Evolutionary conservation across 2,888 invertebrate genomes (phyloP).

Genomic region (Xestia xanthographa): DNA sequence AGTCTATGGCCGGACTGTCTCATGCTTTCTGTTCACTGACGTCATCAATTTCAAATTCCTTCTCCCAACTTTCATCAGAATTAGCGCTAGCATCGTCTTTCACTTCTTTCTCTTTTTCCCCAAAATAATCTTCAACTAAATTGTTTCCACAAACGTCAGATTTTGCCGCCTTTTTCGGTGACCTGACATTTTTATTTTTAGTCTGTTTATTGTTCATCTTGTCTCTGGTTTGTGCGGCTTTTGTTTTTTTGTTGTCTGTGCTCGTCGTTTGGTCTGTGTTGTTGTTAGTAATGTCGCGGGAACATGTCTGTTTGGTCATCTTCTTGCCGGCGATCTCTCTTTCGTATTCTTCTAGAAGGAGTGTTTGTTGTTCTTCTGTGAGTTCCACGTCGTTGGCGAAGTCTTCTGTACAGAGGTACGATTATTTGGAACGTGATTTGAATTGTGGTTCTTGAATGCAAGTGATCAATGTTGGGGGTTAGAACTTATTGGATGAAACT

Average conservation of each 20-base stretch:
- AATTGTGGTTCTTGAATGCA: constrained; percentile 31
- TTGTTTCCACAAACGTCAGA: constrained; percentile 87
- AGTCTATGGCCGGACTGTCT: constrained; percentile 72
- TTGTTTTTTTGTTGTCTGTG: constrained; percentile 71
- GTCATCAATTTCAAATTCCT: constrained; percentile 90
- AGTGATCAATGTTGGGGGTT: constrained; percentile 18
- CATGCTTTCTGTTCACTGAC: constrained; percentile 79
- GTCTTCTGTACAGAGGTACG: constrained; percentile 88
- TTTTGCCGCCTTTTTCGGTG: constrained; percentile 81
- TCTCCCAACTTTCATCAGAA: constrained; percentile 91
- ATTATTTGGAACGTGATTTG: constrained; percentile 55
- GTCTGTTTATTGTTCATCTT: constrained; percentile 75
- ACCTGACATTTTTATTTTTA: constrained; percentile 76
- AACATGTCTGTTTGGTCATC: constrained; percentile 75
- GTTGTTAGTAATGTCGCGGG: constrained; percentile 81
- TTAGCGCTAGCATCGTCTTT: constrained; percentile 88
- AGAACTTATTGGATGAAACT: background rate
- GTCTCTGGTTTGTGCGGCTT: constrained; percentile 77
- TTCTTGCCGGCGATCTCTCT: constrained; percentile 90
- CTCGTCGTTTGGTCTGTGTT: constrained; percentile 77
- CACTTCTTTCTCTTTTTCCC: constrained; percentile 84
- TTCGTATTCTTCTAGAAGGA: constrained; percentile 93
- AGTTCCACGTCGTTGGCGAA: constrained; percentile 92
- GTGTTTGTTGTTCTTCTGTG: constrained; percentile 93
- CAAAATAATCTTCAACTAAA: constrained; percentile 90